These are phyloP conservation scores for Pantherophis alleghaniensis DNA, from an alignment of 2,797 vertebrate species.

Conservation along the genomic window DNA sequence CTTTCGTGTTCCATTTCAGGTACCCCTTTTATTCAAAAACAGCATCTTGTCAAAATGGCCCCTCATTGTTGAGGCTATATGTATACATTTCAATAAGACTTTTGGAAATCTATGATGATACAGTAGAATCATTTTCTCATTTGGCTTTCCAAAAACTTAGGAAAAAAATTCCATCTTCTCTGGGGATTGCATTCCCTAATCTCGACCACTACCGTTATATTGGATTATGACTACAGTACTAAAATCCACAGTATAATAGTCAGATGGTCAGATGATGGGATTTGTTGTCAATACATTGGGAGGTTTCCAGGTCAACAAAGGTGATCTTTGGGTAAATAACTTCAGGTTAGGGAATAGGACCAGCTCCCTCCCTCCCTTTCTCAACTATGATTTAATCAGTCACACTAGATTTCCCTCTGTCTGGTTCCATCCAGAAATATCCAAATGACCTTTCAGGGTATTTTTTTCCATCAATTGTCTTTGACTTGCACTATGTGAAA, in stretches of 20 bases:
- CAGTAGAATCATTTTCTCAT: not conserved
- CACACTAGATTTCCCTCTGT: constrained; percentile 70
- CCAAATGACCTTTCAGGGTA: constrained; percentile 61
- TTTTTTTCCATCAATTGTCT: constrained; percentile 63
- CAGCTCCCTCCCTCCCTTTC: not conserved
- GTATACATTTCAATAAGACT: not conserved
- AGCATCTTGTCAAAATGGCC: not conserved
- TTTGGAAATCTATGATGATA: not conserved
- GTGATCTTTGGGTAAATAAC: constrained; percentile 8
- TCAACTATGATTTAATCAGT: constrained; percentile 36
- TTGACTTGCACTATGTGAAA: constrained; percentile 74
- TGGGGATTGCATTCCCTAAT: not conserved
- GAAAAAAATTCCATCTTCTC: not conserved
- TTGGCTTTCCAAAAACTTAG: not conserved
- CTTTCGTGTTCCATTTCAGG: not conserved
- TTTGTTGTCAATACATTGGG: not conserved
- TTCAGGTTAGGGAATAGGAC: constrained; percentile 46
- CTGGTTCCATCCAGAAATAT: constrained; percentile 67
- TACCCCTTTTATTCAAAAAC: not conserved
- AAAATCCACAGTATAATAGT: not conserved
- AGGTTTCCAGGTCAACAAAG: not conserved
- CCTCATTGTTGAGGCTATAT: not conserved
- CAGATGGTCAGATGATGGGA: not conserved
- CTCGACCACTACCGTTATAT: not conserved
- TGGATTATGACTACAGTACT: not conserved